Base-by-base conservation (phyloP, 2,797 vertebrate genomes). In the Acipenser ruthenus region DNA sequence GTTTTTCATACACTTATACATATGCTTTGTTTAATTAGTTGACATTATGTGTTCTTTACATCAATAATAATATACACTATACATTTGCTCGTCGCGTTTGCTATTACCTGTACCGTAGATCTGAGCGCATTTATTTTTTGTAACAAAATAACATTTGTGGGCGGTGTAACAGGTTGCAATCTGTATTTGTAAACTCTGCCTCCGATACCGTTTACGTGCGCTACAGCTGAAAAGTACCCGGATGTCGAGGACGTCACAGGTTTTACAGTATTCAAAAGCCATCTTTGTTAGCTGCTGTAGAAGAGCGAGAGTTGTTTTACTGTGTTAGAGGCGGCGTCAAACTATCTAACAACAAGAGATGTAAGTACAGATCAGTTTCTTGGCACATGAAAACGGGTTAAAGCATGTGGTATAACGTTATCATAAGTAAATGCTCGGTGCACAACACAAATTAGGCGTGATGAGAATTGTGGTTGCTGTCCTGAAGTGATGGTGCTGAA, bases 221-320 rank as follows among this genome's bases (percentile, higher is more conserved):
- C 55, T 58, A n/a, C 10, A n/a, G 55, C 11, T 11, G 12, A 58
- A n/a, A 7, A 1, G 55, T 58, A 58, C 55, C 55, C 55, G 12
- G 55, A 58, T 11, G 55, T 7, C 55, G 4, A 11, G 12, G 3
- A n/a, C 55, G 12, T n/a, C 12, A 58, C 12, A 5, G 55, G 12
- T 58, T 58, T n/a, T 58, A 58, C 51, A n/a, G 55, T 7, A 58
- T 58, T 58, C 12, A 58, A 58, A 58, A 58, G 55, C 10, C 55
- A 11, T 58, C 55, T 58, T 58, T 58, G 10, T 58, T 58, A 11
- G 55, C 55, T 7, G 3, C 9, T 53, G 52, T 8, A 9, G 52
- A 52, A 12, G 3, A 53, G 6, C 51, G 51, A 53, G 51, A 53
- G 12, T 53, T 12, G 51, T 9, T 12, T 53, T 53, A 53, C 8